Base-by-base conservation (phyloP, 2,888 invertebrate genomes). In the Megaustenia siamemsis region DNA sequence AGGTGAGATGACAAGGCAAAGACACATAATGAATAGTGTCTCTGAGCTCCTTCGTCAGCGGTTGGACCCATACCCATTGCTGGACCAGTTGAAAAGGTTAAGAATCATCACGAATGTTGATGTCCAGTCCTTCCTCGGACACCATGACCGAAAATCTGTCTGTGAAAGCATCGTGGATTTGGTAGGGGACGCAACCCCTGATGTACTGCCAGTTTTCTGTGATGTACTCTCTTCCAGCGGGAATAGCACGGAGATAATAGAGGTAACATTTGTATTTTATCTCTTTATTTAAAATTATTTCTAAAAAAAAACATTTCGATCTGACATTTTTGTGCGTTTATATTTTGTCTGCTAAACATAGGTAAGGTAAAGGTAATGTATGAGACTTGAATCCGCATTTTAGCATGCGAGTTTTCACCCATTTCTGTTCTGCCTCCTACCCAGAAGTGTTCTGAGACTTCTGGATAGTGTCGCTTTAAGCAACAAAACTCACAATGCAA, bases 31-130 rank as follows among this genome's bases (percentile, higher is more conserved):
- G 84, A 90, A 90, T 85, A 90, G 90, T 86, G 86, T 90, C 24
- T 86, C 88, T 45, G 92, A 92, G 86, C 88, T 92, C 6, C 85
- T 92, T 40, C 90, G 91, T 77, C 92, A 92, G 85, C 88, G 90
- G 38, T 63, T 92, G n/a, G 90, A 92, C 63, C 91, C 92, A 10
- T 89, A 88, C 77, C 87, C 88, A 12, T 82, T 92, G 12, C 85
- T 92, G 38, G 90, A 91, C 66, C 87, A 90, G 8, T 83, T 92
- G 45, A 87, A 88, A 38, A 86, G 87, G 18, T 85, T 87, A 4
- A 87, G 89, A 15, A 87, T 92, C 10, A 86, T 92, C 15, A 87
- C 88, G 28, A 86, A 87, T 66, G 88, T 88, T 45, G 90, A 91
- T 82, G 76, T 90, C 18, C 88, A 89, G 84, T 89, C 89, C 10